Evolutionary conservation across 1,140 invertebrate genomes (phyloP), one percentile per base, ranked within the genome.

Genomic region (Lepidurus arcticus): DNA sequence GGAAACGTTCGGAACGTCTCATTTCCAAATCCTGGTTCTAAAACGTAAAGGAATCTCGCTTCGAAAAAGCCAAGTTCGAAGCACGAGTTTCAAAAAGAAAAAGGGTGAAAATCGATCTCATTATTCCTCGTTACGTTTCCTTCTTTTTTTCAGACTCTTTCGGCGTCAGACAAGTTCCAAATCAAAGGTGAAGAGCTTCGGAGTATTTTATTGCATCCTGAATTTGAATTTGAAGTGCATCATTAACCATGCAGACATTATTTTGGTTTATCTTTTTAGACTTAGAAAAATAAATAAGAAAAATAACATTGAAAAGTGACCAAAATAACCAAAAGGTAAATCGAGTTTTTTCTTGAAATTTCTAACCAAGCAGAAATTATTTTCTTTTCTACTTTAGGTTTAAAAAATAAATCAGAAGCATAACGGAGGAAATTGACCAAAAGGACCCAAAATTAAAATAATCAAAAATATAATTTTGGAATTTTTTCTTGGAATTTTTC

Each of bases 161-260:
- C 34, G 34, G 34, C 34, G 34, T 34, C 2, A 34, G 34, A 34
- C 34, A 34, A 34, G 34, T 4, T 34, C 34, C 34, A 34, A 34
- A 34, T 34, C 34, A 34, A 34, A 34, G 34, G 34, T 34, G 34
- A 34, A 34, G 34, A 34, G 34, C 34, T 34, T 4, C 34, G 2
- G 34, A 34, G 34, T 2, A 34, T 34, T 34, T 34, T 34, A 34
- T 34, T 34, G 34, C 34, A 4, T 34, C 45, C 16, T 10, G 45
- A 47, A 65, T 65, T 65, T 65, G 53, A 13, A 65, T 65, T 9
- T 65, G 21, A 65, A 65, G 53, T 65, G 13, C 53, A n/a, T 65
- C 53, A 65, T 65, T 21, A 65, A 47, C 16, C 16, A 65, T 13
- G 6, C 13, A 47, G 26, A 26, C 1, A 26, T 26, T 26, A 26